Evolutionary conservation across 2,113 vertebrate species (phyloP).

Genomic region (Morone chrysops): DNA sequence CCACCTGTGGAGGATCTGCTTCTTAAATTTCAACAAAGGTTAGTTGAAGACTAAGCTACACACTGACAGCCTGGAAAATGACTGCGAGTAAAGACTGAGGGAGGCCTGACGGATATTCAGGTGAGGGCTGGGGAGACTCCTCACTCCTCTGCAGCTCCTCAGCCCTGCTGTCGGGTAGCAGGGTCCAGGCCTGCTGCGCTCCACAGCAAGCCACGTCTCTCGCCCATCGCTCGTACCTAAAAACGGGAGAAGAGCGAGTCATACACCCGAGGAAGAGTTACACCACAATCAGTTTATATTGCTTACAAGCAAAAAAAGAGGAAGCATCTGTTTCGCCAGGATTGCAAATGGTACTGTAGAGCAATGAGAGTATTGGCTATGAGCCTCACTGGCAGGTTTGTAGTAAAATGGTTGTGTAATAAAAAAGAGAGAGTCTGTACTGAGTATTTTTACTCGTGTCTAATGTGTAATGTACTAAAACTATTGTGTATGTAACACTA

Average conservation of each 20-base stretch:
- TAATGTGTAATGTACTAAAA: no score
- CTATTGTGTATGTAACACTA: no score
- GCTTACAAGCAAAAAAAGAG: neutral
- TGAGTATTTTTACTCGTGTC: no score
- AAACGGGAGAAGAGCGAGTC: neutral
- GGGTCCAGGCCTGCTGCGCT: conserved; percentile 29
- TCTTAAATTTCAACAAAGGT: neutral
- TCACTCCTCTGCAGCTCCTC: conserved; percentile 35
- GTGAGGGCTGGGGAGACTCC: conserved; percentile 6
- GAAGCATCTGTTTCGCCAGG: neutral
- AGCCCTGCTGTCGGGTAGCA: conserved; percentile 28
- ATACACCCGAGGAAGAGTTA: conserved; percentile 16
- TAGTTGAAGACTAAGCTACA: neutral
- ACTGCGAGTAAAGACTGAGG: conserved; percentile 2
- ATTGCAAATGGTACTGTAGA: neutral
- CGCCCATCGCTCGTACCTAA: conserved; percentile 51
- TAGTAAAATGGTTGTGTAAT: no score
- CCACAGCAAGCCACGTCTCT: conserved; percentile 39
- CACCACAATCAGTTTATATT: neutral
- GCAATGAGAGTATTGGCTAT: no score
- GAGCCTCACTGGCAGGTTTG: neutral
- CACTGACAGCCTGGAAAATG: neutral
- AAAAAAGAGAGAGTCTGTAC: no score
- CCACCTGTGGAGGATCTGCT: neutral
- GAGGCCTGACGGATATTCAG: neutral